These are phyloP conservation scores for cattle (Bos taurus) DNA, from an alignment of 2,113 vertebrate genomes.

Conservation along the genomic window ARS-UCD2.0 NC_037330.1:56227001-56227500, in stretches of 20 bases:
- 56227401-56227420: constrained; percentile 39
- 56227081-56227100: neutral
- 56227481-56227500: neutral
- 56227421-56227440: neutral
- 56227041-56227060: constrained; percentile 44
- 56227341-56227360: constrained; percentile 55
- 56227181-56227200: neutral
- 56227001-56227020: constrained; percentile 15
- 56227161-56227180: neutral
- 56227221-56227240: neutral
- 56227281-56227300: neutral
- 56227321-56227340: constrained; percentile 8
- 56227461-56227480: neutral
- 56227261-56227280: neutral
- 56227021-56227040: neutral
- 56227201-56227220: neutral
- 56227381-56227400: constrained; percentile 44
- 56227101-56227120: neutral
- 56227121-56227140: neutral
- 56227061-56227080: neutral
- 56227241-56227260: neutral
- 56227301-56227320: constrained; percentile 15
- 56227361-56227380: constrained; percentile 33
- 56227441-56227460: constrained; percentile 11
- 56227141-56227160: neutral